Base-by-base conservation (phyloP, 2,113 vertebrate species). In the Lophochroa leadbeateri region DNA sequence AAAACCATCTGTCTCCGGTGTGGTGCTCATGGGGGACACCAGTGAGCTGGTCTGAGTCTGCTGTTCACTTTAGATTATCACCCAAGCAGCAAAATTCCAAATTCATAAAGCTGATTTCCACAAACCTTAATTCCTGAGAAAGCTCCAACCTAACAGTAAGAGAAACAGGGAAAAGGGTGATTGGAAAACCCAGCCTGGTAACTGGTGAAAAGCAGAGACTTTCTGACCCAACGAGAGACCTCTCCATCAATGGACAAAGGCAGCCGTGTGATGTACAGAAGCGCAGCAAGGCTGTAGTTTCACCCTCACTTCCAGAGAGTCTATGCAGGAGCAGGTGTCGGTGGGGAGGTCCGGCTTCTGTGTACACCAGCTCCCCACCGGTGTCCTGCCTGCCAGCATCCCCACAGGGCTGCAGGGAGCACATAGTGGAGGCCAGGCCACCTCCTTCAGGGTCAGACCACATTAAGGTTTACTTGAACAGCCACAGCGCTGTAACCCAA, bases 221-320 rank as follows among this genome's bases (percentile, higher is more conserved):
- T 8, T n/a, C 11, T 24, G 67, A 72, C 47, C 64, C 44, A 5
- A 15, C 1, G 2, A n/a, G 61, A 71, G 44, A 24, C 7, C 31
- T 57, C 57, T 57, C 71, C 85, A 37, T 0, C 24, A 24, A 24
- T 3, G 49, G 72, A 4, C 0, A 1, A 50, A 15, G 19, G 72
- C 0, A 0, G 39, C n/a, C 0, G 1, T 0, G 1, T 2, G 67
- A 11, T 1, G 24, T 1, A 1, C 3, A 76, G 82, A 49, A 61
- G 46, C 1, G 4, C 77, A 7, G 82, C 3, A 6, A 41, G 43
- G 61, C 70, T 41, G 44, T 1, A 2, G 57, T 16, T 39, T 17
- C 61, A 28, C 27, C 25, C 28, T 28, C 10, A 0, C 14, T 2
- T 49, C 25, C 74, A 20, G 31, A 15, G 47, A 3, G 69, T 50